phyloP scores from a whole-genome alignment of 2,888 invertebrate genomes.

The Blera fallax region DNA sequence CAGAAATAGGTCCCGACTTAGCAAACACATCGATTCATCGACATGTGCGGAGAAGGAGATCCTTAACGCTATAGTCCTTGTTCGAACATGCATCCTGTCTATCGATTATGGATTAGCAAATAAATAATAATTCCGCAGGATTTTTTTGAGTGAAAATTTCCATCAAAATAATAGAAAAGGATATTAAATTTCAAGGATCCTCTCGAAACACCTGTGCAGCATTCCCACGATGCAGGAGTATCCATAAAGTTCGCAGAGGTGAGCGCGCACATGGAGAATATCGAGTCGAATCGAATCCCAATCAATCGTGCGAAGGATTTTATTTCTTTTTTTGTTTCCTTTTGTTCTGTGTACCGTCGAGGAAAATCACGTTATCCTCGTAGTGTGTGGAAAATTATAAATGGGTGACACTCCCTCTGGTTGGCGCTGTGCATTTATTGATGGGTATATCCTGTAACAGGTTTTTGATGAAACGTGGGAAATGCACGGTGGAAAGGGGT shows the following conservation, averaged over 20 bases:
- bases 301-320: slow-evolving; percentile 51
- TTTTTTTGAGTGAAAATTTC: slow-evolving; percentile 19
- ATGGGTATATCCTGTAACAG: slow-evolving; percentile 67
- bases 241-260: slow-evolving; percentile 47
- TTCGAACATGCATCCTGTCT: slow-evolving; percentile 44
- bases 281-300: slow-evolving; percentile 61
- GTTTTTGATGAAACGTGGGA: slow-evolving; percentile 68
- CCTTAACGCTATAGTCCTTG: not conserved
- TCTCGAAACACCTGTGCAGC: slow-evolving; percentile 42
- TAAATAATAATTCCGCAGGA: slow-evolving; percentile 32
- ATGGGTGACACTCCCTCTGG: slow-evolving; percentile 61
- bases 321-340: not conserved
- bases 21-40: slow-evolving; percentile 27
- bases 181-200: slow-evolving; percentile 63
- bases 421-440: slow-evolving; percentile 35
- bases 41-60: slow-evolving; percentile 23
- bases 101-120: slow-evolving; percentile 71
- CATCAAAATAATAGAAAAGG: slow-evolving; percentile 37
- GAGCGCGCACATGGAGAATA: not conserved
- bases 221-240: slow-evolving; percentile 62
- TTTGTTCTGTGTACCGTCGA: slow-evolving; percentile 8
- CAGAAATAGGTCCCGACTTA: not conserved
- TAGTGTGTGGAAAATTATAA: slow-evolving; percentile 51
- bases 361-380: slow-evolving; percentile 58
- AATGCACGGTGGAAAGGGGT: slow-evolving; percentile 16